phyloP scores from a whole-genome alignment of 2,113 vertebrate species.

The Cacatua alba region DNA sequence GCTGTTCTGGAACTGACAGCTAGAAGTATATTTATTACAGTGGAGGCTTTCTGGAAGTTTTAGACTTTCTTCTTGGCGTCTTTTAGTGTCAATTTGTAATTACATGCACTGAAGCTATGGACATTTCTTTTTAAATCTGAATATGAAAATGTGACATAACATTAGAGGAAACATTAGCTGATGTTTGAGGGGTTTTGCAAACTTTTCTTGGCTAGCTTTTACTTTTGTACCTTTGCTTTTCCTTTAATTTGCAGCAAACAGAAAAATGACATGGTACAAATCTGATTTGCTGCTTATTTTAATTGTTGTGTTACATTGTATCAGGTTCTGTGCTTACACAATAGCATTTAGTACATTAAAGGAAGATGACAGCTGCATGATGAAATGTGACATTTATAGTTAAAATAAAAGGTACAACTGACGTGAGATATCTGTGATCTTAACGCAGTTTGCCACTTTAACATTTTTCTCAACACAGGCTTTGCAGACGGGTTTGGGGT shows the following conservation, averaged over 20 bases:
- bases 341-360: conserved; percentile 57
- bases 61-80: not conserved
- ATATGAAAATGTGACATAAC: not conserved
- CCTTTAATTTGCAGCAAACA: conserved; percentile 21
- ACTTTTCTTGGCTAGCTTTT: not conserved
- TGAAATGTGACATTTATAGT: conserved; percentile 70
- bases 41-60: not conserved
- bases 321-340: conserved; percentile 37
- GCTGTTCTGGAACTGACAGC: not conserved
- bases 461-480: conserved; percentile 45
- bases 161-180: not conserved
- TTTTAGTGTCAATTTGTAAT: not conserved
- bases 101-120: not conserved
- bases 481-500: not conserved
- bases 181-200: not conserved
- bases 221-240: conserved; percentile 2
- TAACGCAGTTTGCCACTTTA: conserved; percentile 61
- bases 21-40: not conserved
- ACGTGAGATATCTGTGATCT: conserved; percentile 41
- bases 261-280: conserved; percentile 1
- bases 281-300: conserved; percentile 48
- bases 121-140: not conserved
- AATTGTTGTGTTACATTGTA: conserved; percentile 62
- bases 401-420: conserved; percentile 62
- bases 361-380: conserved; percentile 64